A percentile compares a stretch with the other conserved stretches of the same genome.
These are phyloP conservation scores for Rhombomys opimus DNA, from an alignment of 2,113 vertebrate species.

Conservation along the genomic window DNA sequence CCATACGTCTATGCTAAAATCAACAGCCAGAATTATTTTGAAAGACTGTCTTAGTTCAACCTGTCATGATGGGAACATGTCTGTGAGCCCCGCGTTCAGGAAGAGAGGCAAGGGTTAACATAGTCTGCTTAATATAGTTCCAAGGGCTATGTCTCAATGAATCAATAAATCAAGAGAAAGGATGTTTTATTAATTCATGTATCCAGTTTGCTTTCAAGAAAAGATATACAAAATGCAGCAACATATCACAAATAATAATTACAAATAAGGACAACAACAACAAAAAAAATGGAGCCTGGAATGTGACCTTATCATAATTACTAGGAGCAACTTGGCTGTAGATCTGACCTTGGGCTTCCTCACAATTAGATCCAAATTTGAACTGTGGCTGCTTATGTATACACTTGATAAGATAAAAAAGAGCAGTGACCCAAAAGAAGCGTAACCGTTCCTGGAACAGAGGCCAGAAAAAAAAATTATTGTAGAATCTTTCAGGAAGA, in stretches of 20 bases:
- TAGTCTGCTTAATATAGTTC: not conserved
- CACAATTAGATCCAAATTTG: not conserved
- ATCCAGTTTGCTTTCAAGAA: not conserved
- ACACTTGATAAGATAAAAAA: not conserved
- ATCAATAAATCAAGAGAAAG: not conserved
- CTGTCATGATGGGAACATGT: no score
- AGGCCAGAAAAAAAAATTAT: not conserved
- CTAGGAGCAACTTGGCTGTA: not conserved
- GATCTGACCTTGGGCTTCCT: not conserved
- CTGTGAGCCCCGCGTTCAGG: not conserved
- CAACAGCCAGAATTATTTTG: not conserved
- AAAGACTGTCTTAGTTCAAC: not conserved
- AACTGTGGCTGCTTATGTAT: not conserved
- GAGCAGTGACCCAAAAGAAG: not conserved
- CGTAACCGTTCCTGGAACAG: not conserved
- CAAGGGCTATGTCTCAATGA: not conserved
- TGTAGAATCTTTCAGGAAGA: not conserved
- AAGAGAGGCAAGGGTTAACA: not conserved
- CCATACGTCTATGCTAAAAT: not conserved
- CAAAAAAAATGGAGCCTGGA: not conserved
- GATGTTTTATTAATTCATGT: slow-evolving; percentile 16
- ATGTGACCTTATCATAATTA: not conserved
- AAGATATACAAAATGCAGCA: slow-evolving; percentile 15
- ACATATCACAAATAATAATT: not conserved
- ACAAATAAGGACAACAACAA: not conserved